Percentiles rank a stretch among this genome's conserved stretches.
phyloP scores from a whole-genome alignment of 2,113 vertebrate species.

The Phylloscopus whistleri region DNA sequence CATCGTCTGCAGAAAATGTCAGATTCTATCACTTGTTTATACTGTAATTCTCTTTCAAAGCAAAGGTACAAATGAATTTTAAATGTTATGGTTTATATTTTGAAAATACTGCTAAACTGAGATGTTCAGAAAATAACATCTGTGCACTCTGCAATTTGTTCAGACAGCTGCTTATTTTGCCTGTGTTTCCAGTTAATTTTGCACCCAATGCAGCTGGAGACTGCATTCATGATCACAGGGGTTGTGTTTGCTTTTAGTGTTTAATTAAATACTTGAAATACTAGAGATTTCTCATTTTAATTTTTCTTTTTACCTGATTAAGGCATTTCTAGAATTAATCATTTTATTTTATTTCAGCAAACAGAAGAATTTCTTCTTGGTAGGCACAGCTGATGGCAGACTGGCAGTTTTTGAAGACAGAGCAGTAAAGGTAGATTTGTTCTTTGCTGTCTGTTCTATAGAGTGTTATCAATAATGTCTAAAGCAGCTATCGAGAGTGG shows the following conservation, averaged over 20 bases:
- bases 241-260: not conserved
- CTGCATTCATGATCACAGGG: not conserved
- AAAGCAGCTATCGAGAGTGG: not conserved
- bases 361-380: constrained; percentile 87
- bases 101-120: not conserved
- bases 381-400: constrained; percentile 88
- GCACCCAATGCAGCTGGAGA: not conserved
- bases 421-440: constrained; percentile 81
- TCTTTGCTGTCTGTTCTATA: not conserved
- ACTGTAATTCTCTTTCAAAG: constrained; percentile 77
- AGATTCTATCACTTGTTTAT: constrained; percentile 89
- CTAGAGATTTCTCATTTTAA: not conserved
- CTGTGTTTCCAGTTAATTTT: not conserved
- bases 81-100: not conserved
- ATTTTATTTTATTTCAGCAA: constrained; percentile 76
- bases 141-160: not conserved
- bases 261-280: not conserved
- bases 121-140: not conserved
- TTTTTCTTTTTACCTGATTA: not conserved
- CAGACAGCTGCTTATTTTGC: not conserved
- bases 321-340: not conserved
- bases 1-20: constrained; percentile 83
- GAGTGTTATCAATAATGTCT: not conserved
- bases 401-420: constrained; percentile 89
- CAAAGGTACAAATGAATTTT: constrained; percentile 70